Evolutionary conservation across 2,113 vertebrate genomes (phyloP).

Genomic region (Clarias macrocephalus): DNA sequence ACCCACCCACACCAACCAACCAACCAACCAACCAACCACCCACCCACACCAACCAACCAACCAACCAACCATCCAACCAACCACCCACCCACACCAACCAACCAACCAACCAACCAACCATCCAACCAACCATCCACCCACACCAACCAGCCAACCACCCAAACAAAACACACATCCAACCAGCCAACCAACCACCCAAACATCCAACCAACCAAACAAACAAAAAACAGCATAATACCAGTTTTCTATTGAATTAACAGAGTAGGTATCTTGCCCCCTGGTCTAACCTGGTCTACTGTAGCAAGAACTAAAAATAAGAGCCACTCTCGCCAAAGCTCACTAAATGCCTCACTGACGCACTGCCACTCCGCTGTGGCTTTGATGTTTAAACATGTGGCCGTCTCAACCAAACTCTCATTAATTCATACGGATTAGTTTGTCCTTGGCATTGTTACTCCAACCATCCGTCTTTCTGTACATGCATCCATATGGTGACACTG

Average conservation of each 20-base stretch:
- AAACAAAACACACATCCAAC: too few relatives aligned
- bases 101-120: too few relatives aligned
- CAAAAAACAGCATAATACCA: not conserved
- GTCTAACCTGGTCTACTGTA: not conserved
- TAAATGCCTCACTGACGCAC: not conserved
- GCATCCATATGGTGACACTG: slow-evolving; percentile 4
- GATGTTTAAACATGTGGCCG: slow-evolving; percentile 17
- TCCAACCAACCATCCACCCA: too few relatives aligned
- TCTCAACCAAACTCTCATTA: not conserved
- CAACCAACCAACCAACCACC: too few relatives aligned
- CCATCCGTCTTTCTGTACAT: slow-evolving; percentile 43
- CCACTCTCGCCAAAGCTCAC: slow-evolving; percentile 7
- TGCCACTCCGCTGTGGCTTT: not conserved
- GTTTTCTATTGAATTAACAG: not conserved
- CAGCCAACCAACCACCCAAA: too few relatives aligned
- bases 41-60: too few relatives aligned
- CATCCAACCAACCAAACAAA: too few relatives aligned
- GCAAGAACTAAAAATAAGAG: not conserved
- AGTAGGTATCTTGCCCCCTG: not conserved
- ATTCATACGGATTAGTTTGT: slow-evolving; percentile 30
- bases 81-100: too few relatives aligned
- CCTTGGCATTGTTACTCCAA: slow-evolving; percentile 45
- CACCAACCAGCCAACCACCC: too few relatives aligned
- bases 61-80: too few relatives aligned
- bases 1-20: too few relatives aligned